Conservation (phyloP, 2,888 invertebrate species). For the Thereva nobilitata region DNA sequence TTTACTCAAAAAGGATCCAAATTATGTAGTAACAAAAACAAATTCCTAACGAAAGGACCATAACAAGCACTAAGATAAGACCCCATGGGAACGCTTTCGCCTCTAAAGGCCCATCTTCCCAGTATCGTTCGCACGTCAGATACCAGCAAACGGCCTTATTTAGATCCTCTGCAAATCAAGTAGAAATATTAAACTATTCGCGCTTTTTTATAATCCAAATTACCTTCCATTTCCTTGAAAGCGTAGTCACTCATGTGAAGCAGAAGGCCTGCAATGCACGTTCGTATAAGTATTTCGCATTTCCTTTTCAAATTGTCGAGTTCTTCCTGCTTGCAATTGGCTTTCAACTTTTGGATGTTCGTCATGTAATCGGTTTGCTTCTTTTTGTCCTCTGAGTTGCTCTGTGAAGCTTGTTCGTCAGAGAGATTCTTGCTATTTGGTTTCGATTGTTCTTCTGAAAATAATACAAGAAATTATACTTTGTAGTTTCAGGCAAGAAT, state of each 20-base stretch:
- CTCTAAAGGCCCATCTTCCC: slow-evolving; percentile 80
- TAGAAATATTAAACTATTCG: slow-evolving; percentile 22
- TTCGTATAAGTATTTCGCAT: slow-evolving; percentile 75
- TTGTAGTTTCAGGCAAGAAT: too few relatives aligned
- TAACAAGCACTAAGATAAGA: slow-evolving; percentile 73
- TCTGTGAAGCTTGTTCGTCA: neutral
- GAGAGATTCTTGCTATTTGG: slow-evolving; percentile 62
- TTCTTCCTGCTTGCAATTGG: slow-evolving; percentile 80
- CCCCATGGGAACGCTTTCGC: slow-evolving; percentile 83
- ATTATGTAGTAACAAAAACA: slow-evolving; percentile 91
- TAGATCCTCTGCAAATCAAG: slow-evolving; percentile 70
- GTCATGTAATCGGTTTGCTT: slow-evolving; percentile 12
- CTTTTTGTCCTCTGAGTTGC: slow-evolving; percentile 10
- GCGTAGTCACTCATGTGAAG: slow-evolving; percentile 80
- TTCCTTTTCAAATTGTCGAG: slow-evolving; percentile 73
- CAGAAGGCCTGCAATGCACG: slow-evolving; percentile 80
- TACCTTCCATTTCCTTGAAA: slow-evolving; percentile 86
- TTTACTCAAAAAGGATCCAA: slow-evolving; percentile 89
- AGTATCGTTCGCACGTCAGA: slow-evolving; percentile 87
- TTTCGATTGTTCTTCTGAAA: slow-evolving; percentile 44
- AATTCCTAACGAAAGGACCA: slow-evolving; percentile 79
- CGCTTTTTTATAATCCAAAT: slow-evolving; percentile 18
- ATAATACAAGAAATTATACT: too few relatives aligned
- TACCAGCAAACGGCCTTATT: slow-evolving; percentile 91
- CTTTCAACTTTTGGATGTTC: slow-evolving; percentile 68